Evolutionary conservation across 2,113 vertebrate species (phyloP).

Genomic region (Cavia aperea): DNA sequence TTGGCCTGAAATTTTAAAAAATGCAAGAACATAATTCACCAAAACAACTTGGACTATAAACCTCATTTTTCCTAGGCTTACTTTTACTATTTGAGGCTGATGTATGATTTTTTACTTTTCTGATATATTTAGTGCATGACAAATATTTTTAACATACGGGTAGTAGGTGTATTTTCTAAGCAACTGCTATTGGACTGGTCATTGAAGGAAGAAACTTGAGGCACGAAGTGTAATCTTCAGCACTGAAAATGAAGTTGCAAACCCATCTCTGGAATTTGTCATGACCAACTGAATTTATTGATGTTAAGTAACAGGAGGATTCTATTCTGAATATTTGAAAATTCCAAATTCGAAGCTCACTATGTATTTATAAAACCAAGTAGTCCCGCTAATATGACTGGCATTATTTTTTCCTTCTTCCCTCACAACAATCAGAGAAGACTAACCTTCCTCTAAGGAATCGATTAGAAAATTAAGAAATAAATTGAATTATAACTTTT

Average conservation of each 20-base stretch:
- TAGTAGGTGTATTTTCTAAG: not conserved
- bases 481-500: not conserved
- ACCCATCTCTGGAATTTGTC: not conserved
- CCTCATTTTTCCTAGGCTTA: not conserved
- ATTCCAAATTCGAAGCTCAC: not conserved
- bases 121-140: not conserved
- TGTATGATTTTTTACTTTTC: not conserved
- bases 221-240: no score
- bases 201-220: not conserved
- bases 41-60: not conserved
- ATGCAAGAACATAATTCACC: not conserved
- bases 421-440: not conserved
- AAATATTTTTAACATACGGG: not conserved
- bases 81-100: not conserved
- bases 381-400: not conserved
- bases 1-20: slow-evolving; percentile 33
- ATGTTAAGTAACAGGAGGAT: not conserved
- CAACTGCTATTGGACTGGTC: not conserved
- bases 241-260: not conserved
- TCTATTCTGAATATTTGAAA: not conserved
- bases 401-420: not conserved
- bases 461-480: not conserved
- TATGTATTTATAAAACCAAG: not conserved
- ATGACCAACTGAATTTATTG: not conserved
- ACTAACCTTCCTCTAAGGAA: not conserved